These are phyloP conservation scores for Euzetes globulus DNA, from an alignment of 2,888 invertebrate species.

Conservation along the genomic window DNA sequence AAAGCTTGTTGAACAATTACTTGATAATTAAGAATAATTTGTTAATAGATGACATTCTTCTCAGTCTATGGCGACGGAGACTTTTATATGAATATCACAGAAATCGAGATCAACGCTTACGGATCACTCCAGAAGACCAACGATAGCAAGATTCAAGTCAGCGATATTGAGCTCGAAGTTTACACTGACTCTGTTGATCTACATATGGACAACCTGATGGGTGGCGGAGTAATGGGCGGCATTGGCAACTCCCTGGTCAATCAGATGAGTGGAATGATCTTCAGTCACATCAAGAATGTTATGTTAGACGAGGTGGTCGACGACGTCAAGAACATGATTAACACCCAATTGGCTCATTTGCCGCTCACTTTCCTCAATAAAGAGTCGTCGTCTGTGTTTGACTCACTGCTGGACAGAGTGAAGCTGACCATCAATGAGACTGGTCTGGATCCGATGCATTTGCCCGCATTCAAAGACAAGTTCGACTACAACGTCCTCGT, in stretches of 20 bases:
- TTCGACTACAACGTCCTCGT: constrained; percentile 40
- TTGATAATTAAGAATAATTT: not conserved
- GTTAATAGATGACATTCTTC: constrained; percentile 56
- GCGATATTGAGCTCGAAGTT: constrained; percentile 70
- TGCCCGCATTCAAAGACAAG: constrained; percentile 49
- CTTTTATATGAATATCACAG: constrained; percentile 65
- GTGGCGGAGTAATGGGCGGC: constrained; percentile 60
- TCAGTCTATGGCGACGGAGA: constrained; percentile 63
- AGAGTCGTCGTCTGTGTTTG: constrained; percentile 46
- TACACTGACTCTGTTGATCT: constrained; percentile 65
- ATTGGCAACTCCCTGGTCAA: constrained; percentile 57
- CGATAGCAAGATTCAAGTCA: constrained; percentile 67
- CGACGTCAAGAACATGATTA: constrained; percentile 64
- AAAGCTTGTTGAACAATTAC: too few relatives aligned
- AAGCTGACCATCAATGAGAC: constrained; percentile 60
- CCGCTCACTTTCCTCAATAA: constrained; percentile 47
- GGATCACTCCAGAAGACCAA: constrained; percentile 64
- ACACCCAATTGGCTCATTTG: constrained; percentile 62
- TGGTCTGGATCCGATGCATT: constrained; percentile 65
- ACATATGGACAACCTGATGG: constrained; percentile 66
- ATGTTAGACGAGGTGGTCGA: constrained; percentile 64
- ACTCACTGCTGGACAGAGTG: constrained; percentile 68
- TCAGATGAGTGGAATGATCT: constrained; percentile 69
- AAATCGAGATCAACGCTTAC: constrained; percentile 61
- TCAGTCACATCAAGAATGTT: constrained; percentile 78